These are phyloP conservation scores for Trachelus tabidus DNA, from an alignment of 2,888 invertebrate species.

Conservation along the genomic window DNA sequence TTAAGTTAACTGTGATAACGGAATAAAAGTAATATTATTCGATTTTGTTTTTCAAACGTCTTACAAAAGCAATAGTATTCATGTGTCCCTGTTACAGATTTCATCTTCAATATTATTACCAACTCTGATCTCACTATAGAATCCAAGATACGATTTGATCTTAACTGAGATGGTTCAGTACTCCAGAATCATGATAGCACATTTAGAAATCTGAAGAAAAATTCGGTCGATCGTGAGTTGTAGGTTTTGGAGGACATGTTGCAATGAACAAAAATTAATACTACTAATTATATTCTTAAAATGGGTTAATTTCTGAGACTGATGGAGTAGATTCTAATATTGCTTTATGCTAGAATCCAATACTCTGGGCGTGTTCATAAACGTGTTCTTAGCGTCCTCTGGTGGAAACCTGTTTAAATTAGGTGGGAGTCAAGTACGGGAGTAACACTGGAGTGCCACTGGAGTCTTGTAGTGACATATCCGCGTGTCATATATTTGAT, in stretches of 20 bases:
- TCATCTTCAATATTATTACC: neutral
- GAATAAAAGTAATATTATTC: conserved; percentile 24
- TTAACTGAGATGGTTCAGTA: too few relatives aligned
- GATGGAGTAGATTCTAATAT: neutral
- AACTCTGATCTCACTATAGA: neutral
- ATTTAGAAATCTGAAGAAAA: neutral
- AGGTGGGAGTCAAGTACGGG: neutral
- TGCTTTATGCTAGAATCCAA: neutral
- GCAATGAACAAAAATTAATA: neutral
- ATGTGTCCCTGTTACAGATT: neutral
- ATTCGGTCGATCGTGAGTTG: neutral
- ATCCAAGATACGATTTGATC: too few relatives aligned
- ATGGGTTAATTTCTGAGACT: neutral
- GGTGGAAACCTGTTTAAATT: neutral
- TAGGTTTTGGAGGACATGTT: neutral
- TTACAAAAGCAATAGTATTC: neutral
- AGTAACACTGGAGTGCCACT: neutral
- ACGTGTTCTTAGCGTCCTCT: neutral
- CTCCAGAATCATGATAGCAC: neutral
- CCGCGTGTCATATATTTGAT: conserved; percentile 29
- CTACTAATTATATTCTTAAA: neutral
- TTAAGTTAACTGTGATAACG: conserved; percentile 55
- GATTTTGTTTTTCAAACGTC: neutral
- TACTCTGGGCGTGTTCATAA: neutral
- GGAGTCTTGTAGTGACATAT: conserved; percentile 24